Evolutionary conservation across 2,797 vertebrate species (phyloP), one percentile per base, ranked within the genome.

Genomic region (Momotus momota): DNA sequence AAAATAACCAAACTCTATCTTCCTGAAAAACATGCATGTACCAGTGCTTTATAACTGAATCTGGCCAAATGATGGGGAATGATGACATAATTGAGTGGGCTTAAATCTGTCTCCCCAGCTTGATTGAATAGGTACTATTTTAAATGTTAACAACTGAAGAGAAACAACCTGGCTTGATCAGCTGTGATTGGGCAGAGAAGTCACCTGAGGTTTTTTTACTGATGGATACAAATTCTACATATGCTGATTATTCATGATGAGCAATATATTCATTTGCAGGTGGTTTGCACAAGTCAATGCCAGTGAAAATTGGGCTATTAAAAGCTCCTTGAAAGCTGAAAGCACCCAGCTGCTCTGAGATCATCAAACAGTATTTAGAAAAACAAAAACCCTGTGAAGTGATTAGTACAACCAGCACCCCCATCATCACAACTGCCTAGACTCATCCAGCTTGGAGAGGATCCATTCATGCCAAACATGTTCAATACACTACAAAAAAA

Each of bases 331-430:
- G 64, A 94, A 94, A 78, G 40, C 33, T 74, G 65, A 88, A 94
- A 94, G 93, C 65, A 57, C 26, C 31, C 94, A 88, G 95, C 83
- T 95, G 90, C 82, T 86, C 67, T 84, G 84, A 87, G 41, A 77
- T 70, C 27, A 73, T 80, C 69, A 81, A 70, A 75, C 7, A 75
- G 33, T 48, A 86, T 86, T 92, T 75, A 92, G 48, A 35, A 72
- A 84, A 82, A 89, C 35, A 79, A 94, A 93, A 91, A 19, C n/a
- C 46, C 41, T 41, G 14, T 52, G n/a, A 89, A 89, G 54, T 17
- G 21, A 77, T 33, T 85, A 55, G 31, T 85, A 66, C n/a, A 87
- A 80, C 57, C 75, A 87, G 17, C 7, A 54, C 41, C 40, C 31
- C 40, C 40, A 70, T 66, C 43, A 35, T 60, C 25, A 33, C 25